Conservation (phyloP, 2,797 vertebrate species). For the Peromyscus melanophrys region DNA sequence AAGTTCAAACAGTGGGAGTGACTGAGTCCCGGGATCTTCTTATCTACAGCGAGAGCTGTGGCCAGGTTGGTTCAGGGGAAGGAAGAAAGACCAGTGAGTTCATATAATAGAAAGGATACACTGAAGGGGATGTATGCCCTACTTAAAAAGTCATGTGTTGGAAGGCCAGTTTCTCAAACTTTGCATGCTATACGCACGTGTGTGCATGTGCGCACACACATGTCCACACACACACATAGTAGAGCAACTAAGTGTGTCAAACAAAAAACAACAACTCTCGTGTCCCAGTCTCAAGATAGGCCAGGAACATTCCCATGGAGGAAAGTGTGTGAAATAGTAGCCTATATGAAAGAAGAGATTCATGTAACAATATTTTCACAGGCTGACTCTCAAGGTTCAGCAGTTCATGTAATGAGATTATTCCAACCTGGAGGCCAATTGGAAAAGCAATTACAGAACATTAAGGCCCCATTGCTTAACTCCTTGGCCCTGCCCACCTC, state of each 20-base stretch:
- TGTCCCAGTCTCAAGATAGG: neutral
- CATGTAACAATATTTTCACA: constrained; percentile 37
- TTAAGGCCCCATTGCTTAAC: constrained; percentile 61
- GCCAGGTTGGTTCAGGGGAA: neutral
- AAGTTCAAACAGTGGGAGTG: neutral
- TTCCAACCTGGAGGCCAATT: constrained; percentile 80
- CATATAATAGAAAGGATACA: too few species aligned
- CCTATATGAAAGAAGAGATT: constrained; percentile 38
- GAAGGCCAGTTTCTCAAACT: neutral
- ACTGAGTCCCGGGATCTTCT: neutral
- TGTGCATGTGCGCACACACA: neutral
- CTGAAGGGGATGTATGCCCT: neutral
- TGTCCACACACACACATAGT: neutral
- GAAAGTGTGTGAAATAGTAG: accelerated
- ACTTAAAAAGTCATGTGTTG: neutral
- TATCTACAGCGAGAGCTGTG: neutral
- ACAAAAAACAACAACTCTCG: neutral
- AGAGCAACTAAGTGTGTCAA: neutral
- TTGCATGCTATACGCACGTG: neutral
- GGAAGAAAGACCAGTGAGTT: neutral
- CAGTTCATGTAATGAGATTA: constrained; percentile 78
- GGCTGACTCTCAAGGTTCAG: constrained; percentile 75
- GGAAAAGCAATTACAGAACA: constrained; percentile 80
- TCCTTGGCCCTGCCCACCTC: neutral
- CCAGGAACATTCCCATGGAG: neutral